Conservation (phyloP, 2,797 vertebrate species). For the Mionectes olivaceus region DNA sequence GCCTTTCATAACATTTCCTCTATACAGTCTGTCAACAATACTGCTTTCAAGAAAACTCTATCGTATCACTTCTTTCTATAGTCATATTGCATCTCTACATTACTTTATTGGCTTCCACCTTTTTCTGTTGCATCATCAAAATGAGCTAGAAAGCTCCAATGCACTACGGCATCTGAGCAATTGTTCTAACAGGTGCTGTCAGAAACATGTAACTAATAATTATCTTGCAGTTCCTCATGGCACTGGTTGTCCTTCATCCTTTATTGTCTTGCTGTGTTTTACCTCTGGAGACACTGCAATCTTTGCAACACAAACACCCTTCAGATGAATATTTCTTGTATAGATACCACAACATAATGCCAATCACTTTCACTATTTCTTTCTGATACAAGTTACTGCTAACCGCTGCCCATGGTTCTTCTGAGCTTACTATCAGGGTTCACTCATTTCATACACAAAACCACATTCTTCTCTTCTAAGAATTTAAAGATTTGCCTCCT, state of each 20-base stretch:
- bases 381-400: neutral
- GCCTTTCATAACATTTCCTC: neutral
- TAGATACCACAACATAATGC: neutral
- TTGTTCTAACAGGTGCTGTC: neutral
- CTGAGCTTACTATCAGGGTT: neutral
- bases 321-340: neutral
- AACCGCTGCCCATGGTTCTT: neutral
- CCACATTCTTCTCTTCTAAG: neutral
- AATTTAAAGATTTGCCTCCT: neutral
- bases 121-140: neutral
- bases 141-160: neutral
- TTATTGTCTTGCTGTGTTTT: neutral
- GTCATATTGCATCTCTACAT: neutral
- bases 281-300: neutral
- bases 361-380: neutral
- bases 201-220: neutral
- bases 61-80: neutral
- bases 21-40: neutral
- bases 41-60: neutral
- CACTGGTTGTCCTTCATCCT: neutral
- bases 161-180: neutral
- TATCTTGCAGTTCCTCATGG: neutral
- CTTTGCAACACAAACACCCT: neutral
- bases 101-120: neutral
- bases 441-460: neutral